Evolutionary conservation across 2,113 vertebrate genomes (phyloP).

Genomic region (Phalacrocorax carbo): DNA sequence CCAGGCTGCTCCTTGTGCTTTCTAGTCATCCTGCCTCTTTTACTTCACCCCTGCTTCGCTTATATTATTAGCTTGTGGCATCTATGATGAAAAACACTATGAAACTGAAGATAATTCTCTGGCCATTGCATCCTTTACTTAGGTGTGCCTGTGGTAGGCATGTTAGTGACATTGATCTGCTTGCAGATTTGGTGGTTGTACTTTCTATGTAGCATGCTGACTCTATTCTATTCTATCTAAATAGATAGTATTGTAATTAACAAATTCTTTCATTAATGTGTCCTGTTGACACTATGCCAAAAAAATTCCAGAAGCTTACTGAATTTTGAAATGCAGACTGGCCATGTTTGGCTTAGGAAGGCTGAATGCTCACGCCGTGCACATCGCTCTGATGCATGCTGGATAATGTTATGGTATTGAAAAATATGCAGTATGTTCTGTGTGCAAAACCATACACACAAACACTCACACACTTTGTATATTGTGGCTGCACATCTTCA

Average conservation of each 20-base stretch:
- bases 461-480: neutral
- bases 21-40: neutral
- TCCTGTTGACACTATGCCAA: neutral
- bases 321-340: neutral
- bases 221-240: neutral
- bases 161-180: neutral
- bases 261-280: neutral
- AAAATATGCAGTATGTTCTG: neutral
- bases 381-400: neutral
- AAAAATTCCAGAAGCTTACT: neutral
- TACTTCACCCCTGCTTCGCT: neutral
- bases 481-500: conserved; percentile 1
- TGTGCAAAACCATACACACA: neutral
- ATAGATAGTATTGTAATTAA: neutral
- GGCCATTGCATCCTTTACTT: neutral
- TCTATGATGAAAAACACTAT: neutral
- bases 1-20: neutral
- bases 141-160: neutral
- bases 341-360: neutral
- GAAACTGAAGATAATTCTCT: neutral
- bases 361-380: neutral
- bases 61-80: neutral
- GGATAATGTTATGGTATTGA: neutral
- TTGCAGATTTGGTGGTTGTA: neutral
- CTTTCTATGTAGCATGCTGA: neutral